These are phyloP conservation scores for Entomobrya multifasciata DNA, from an alignment of 2,888 invertebrate species.

Conservation along the genomic window DNA sequence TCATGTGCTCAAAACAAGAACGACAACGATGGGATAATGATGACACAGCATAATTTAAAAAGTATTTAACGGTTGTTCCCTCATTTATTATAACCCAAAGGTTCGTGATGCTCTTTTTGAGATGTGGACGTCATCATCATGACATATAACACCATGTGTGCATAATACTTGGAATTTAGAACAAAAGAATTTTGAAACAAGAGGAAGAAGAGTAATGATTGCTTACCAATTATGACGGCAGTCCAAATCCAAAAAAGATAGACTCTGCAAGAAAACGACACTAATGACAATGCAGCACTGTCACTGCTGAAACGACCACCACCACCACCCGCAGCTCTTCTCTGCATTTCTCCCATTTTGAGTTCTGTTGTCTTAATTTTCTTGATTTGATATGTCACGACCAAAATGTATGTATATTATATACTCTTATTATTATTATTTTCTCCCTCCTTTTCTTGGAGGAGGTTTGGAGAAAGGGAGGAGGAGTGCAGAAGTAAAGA, in stretches of 20 bases:
- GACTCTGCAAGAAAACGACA: slow-evolving; percentile 55
- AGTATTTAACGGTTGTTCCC: neutral
- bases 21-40: neutral
- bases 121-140: neutral
- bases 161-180: neutral
- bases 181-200: neutral
- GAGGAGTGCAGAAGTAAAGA: slow-evolving; percentile 25
- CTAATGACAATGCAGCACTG: slow-evolving; percentile 62
- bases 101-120: neutral
- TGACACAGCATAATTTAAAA: slow-evolving; percentile 10
- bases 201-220: slow-evolving; percentile 54
- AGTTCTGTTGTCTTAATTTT: slow-evolving; percentile 43
- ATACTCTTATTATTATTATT: neutral
- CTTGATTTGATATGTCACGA: slow-evolving; percentile 44
- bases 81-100: too few species aligned
- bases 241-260: slow-evolving; percentile 70
- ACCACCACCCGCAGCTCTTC: slow-evolving; percentile 58
- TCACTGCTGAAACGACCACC: neutral
- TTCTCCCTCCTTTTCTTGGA: slow-evolving; percentile 6
- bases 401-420: slow-evolving; percentile 5
- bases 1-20: too few species aligned
- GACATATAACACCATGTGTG: neutral
- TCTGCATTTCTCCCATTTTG: slow-evolving; percentile 62
- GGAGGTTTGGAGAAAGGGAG: neutral
- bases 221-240: slow-evolving; percentile 71